These are phyloP conservation scores for Labrus mixtus DNA, from an alignment of 2,113 vertebrate genomes.

Conservation along the genomic window DNA sequence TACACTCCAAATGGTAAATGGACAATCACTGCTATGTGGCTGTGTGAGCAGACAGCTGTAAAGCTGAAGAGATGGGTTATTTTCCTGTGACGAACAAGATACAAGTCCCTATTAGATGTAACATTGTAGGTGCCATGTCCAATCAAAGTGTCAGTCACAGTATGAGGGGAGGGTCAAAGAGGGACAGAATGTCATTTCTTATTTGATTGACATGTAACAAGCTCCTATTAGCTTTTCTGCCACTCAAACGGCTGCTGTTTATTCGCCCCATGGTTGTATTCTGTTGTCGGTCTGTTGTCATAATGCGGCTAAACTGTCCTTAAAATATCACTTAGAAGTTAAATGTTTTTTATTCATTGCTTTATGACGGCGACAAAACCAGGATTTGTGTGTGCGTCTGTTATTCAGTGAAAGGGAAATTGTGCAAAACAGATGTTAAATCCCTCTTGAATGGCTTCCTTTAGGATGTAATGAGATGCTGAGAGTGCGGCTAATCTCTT, in stretches of 20 bases:
- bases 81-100: conserved; percentile 66
- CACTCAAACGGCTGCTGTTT: conserved; percentile 55
- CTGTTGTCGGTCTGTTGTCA: neutral
- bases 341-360: conserved; percentile 28
- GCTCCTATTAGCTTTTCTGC: conserved; percentile 68
- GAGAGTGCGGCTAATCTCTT: conserved; percentile 76
- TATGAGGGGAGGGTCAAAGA: conserved; percentile 54
- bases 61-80: conserved; percentile 14
- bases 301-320: neutral
- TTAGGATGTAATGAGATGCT: conserved; percentile 80
- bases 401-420: conserved; percentile 18
- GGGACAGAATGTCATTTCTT: conserved; percentile 40
- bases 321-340: conserved; percentile 26
- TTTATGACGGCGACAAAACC: conserved; percentile 20
- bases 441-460: conserved; percentile 77
- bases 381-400: conserved; percentile 38
- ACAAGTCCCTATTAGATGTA: conserved; percentile 71
- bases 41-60: neutral
- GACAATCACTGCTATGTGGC: no score
- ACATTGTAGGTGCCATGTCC: conserved; percentile 68
- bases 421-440: conserved; percentile 60
- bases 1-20: no score
- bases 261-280: conserved; percentile 29
- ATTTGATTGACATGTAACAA: conserved; percentile 76
- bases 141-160: conserved; percentile 71